Conservation (phyloP, 64 coral and sea anemone species). For the Montipora capricornis region DNA sequence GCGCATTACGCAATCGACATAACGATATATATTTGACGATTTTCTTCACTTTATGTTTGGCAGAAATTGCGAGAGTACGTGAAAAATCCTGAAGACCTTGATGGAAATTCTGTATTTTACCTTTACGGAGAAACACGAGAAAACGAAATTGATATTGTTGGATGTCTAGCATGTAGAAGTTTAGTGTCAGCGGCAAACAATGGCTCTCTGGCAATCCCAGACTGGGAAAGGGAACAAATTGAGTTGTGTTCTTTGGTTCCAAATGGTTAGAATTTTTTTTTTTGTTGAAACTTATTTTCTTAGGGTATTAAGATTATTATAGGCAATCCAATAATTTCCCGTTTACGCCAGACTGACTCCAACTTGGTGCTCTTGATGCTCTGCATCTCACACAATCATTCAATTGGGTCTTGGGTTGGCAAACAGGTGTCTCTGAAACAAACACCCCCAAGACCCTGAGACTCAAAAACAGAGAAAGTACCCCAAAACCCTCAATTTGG, state of each 20-base stretch:
- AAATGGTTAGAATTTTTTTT: slow-evolving; percentile 8
- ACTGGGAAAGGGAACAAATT: slow-evolving; percentile 37
- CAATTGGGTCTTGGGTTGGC: too few relatives aligned
- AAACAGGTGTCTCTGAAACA: too few relatives aligned
- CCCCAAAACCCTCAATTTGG: too few relatives aligned
- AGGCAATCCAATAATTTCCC: too few relatives aligned
- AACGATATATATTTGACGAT: background rate
- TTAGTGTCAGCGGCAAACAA: background rate
- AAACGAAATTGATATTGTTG: slow-evolving; percentile 20
- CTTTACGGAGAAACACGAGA: slow-evolving; percentile 65
- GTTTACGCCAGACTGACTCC: too few relatives aligned
- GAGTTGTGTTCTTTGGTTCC: slow-evolving; percentile 52
- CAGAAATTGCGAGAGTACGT: slow-evolving; percentile 33
- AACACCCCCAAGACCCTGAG: too few relatives aligned
- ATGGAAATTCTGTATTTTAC: background rate
- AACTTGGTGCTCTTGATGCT: too few relatives aligned
- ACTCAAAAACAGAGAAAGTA: too few relatives aligned
- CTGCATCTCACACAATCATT: too few relatives aligned
- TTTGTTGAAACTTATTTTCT: too few relatives aligned
- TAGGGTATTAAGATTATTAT: too few relatives aligned
- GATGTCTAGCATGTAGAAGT: slow-evolving; percentile 66
- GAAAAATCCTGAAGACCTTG: slow-evolving; percentile 43
- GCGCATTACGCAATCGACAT: background rate
- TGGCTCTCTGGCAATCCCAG: slow-evolving; percentile 39
- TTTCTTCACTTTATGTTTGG: background rate